Base-by-base conservation (phyloP, 2,113 vertebrate genomes). In the Ibidorhyncha struthersii region DNA sequence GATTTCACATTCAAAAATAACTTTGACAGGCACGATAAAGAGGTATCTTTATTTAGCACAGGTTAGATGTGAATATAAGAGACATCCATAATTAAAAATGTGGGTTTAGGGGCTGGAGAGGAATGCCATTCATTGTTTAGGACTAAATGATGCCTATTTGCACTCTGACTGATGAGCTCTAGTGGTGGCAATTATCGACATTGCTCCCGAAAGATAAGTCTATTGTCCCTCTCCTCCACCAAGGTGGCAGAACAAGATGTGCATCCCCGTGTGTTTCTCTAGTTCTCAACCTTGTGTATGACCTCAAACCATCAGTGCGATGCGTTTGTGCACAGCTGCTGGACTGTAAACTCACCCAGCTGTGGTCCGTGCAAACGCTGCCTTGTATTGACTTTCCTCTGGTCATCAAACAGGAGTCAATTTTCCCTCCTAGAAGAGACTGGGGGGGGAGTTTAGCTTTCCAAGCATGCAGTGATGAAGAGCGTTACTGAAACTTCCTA, bases 281-380 rank as follows among this genome's bases (percentile, higher is more conserved):
- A 20, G 14, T 10, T 78, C 61, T 29, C 52, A 52, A 2, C 26
- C 30, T 47, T 0, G 0, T 26, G 43, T 29, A 25, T 55, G 73
- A 50, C 70, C 47, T 74, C 32, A 15, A 21, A 3, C 25, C 55
- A 18, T 4, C 59, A 6, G 17, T 6, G 59, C 2, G 34, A 22
- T 1, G 2, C 4, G 1, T 50, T 56, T 45, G 45, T 32, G 53
- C 62, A 19, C 10, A 22, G 69, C 19, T 22, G 36, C 27, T 52
- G 73, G 15, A 10, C 2, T 84, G n/a, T 30, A 32, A 58, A 71
- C 47, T 62, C n/a, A 3, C 36, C 22, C 27, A 20, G 20, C 56
- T 72, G 65, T 2, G 0, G 1, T 27, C 58, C 4, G 1, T n/a
- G 61, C n/a, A 18, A 19, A 26, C 0, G 0, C 49, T 81, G 55